Evolutionary conservation across 92 coral and sea anemone species (phyloP), one percentile per base, ranked within the genome.

Genomic region (Bergia puertoricense): DNA sequence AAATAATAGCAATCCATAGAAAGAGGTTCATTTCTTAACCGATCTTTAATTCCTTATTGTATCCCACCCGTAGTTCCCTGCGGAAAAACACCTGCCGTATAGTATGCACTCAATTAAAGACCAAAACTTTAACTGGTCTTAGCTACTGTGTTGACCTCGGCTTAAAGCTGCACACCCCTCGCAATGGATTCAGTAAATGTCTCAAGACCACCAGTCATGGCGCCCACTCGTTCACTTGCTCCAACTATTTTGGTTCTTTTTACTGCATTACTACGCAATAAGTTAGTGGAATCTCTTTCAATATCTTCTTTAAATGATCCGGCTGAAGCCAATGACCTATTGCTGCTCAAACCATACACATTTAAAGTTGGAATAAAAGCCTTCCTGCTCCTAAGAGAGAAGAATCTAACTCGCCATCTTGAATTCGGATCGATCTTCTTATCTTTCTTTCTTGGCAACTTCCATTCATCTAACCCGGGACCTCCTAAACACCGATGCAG

Each of bases 401-500:
- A 66, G 72, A 66, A 66, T 15, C 73, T 67, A 37, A 67, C 73
- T 30, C 73, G 36, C 73, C 73, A 67, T 67, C 73, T 67, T 67
- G 73, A 67, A 67, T 18, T 67, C 73, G 0, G 30, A 30, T 30
- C 30, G 30, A 30, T 30, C 30, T 30, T 30, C 30, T 30, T 30
- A 30, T 30, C 30, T 30, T 30, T 30, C 30, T 30, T 30, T 30
- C 30, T 30, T 30, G 30, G 30, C 30, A 30, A 30, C 30, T 30
- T 30, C 30, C 30, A 30, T 71, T 71, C 57, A 23, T 16, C 88
- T 8, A 85, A 68, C 41, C 88, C 88, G n/a, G 88, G 79, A 44
- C 88, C 88, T 65, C 44, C 76, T 42, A 68, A 73, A 71, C 79
- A 79, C 68, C 86, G 76, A 51, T 82, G 86, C 56, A 68, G 54